Base-by-base conservation (phyloP, 2,113 vertebrate genomes). In the Rhinopithecus roxellana region DNA sequence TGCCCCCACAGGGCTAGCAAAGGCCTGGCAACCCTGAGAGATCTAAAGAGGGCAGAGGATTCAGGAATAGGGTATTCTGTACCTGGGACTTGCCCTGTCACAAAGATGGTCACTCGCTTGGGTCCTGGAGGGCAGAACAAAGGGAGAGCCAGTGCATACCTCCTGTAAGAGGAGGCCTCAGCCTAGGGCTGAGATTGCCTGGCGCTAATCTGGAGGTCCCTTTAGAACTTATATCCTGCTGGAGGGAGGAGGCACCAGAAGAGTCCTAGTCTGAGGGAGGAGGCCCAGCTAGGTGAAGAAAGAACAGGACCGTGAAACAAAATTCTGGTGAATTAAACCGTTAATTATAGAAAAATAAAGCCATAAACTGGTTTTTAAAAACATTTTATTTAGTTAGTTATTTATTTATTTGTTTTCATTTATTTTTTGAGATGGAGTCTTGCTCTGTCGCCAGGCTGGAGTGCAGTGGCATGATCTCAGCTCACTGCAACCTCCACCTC, bases 311-410 rank as follows among this genome's bases (percentile, higher is more conserved):
- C 45, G 10, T 55, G 30, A 59, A 84, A 43, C 38, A 88, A 89
- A 88, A 80, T 75, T 82, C 52, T 86, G 59, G 35, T 38, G 35
- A 80, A 59, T 79, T 52, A 74, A 57, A 55, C 43, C 59, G 6
- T 83, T 79, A 84, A 94, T 43, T 75, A 25, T 48, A 88, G 40
- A 91, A 67, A 92, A 83, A 78, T 87, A 61, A 82, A 81, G 72
- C 27, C 12, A 86, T 81, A 77, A 77, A 82, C 45, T 92, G 45
- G 77, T 50, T 79, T 70, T 10, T n/a, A 14, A 91, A 59, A 61
- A 32, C 30, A 64, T 32, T 64, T 57, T 30, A 40, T 78, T n/a
- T 59, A 52, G 17, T 12, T 64, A 64, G 14, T 12, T 27, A 13
- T 48, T 3, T 55, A 30, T 61, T 25, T 25, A 13, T 50, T 27